These are phyloP conservation scores for Deroplatys truncata DNA, from an alignment of 2,888 invertebrate genomes.

Conservation along the genomic window DNA sequence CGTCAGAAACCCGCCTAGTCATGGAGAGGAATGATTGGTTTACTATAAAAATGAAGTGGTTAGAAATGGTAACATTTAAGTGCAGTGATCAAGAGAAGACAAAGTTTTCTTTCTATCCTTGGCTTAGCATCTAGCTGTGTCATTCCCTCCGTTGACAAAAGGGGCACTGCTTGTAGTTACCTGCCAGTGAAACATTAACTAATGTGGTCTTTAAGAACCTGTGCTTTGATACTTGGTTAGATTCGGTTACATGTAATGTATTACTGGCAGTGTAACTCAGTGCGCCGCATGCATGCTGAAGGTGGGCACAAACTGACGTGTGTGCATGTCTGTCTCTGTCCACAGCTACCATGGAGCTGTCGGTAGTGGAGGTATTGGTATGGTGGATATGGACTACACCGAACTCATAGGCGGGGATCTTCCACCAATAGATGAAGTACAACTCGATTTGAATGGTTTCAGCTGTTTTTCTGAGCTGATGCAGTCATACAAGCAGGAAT, in stretches of 20 bases:
- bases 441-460: conserved; percentile 29
- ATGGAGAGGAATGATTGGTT: conserved; percentile 25
- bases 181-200: background rate
- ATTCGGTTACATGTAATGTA: background rate
- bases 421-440: conserved; percentile 32
- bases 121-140: conserved; percentile 21
- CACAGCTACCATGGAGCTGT: conserved; percentile 26
- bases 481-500: conserved; percentile 20
- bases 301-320: background rate
- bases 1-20: conserved; percentile 24
- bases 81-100: conserved; percentile 15
- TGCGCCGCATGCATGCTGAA: background rate
- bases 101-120: conserved; percentile 23
- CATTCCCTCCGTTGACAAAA: conserved; percentile 25
- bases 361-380: conserved; percentile 17
- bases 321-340: conserved; percentile 25
- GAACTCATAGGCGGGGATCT: conserved; percentile 33
- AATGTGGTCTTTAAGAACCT: background rate
- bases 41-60: background rate
- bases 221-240: background rate
- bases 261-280: background rate
- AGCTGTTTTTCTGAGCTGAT: conserved; percentile 26
- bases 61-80: background rate
- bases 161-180: background rate
- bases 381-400: conserved; percentile 33